Evolutionary conservation across 35 echinoderm and acorn worm species (phyloP), one percentile per base, ranked within the genome.

Genomic region (Eucidaris tribuloides): DNA sequence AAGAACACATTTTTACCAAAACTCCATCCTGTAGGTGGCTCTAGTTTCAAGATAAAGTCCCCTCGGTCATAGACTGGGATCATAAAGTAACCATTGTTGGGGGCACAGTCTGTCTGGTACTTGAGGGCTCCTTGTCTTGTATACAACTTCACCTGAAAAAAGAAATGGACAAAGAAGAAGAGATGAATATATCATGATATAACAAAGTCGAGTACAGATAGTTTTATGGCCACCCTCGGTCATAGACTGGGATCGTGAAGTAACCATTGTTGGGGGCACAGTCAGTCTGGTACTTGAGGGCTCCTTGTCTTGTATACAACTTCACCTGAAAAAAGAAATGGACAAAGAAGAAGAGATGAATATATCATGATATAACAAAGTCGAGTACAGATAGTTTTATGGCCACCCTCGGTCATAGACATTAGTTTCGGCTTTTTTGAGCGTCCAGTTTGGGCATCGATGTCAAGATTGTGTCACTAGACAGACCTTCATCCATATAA

Each of bases 11-110:
- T 5, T 88, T 96, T 78, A 98, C 95, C 95, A 93, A 98, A 98
- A 40, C 74, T 89, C 95, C 95, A 98, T 3, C 95, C 90, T 15
- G 74, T 65, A 31, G 95, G 95, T 63, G 95, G 90, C 87, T 93
- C 95, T 0, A 93, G 24, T 58, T 93, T 93, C 17, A 99, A 43
- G 9, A 90, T 57, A 79, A 99, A 99, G 43, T 88, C 86, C 20
- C 95, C 95, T 45, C 86, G 92, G 50, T 98, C 95, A 80, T 98
- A 99, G 30, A 99, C 92, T 20, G 96, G 96, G 17, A 99, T 92
- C 87, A 99, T 89, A 46, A 99, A 97, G 70, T 99, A 99, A 3
- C 96, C 96, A 90, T 99, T 99, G 64, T 99, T 93, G n/a, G 91
- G 96, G 7, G 96, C 96, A 84, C 96, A 99, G 87, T 93, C 94